Evolutionary conservation across 2,113 vertebrate genomes (phyloP).

Genomic region (Orycteropus afer): DNA sequence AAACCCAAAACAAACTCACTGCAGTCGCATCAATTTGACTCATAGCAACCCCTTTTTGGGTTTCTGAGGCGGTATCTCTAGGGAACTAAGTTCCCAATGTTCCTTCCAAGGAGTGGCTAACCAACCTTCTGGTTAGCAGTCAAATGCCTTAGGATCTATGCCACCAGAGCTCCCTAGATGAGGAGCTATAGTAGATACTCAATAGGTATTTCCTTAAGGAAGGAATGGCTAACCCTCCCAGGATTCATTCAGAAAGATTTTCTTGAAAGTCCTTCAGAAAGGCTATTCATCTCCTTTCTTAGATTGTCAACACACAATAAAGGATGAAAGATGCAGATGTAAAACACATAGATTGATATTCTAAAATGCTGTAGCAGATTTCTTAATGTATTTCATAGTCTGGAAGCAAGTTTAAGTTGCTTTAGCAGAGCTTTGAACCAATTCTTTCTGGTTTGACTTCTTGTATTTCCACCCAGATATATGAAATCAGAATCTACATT

Average conservation of each 20-base stretch:
- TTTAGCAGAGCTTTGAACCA: background rate
- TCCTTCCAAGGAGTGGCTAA: too few relatives aligned
- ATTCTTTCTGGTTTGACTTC: background rate
- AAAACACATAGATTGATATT: conserved; percentile 42
- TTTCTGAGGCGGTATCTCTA: too few relatives aligned
- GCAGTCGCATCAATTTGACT: too few relatives aligned
- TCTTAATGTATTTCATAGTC: background rate
- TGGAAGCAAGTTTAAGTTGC: conserved; percentile 35
- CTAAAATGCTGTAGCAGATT: conserved; percentile 23
- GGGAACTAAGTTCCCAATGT: too few relatives aligned
- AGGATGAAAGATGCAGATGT: conserved; percentile 16
- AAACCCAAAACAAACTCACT: too few relatives aligned
- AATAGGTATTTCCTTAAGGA: background rate
- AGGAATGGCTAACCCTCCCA: background rate
- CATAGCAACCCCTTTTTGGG: too few relatives aligned
- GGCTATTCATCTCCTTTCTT: background rate
- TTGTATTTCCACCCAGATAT: background rate
- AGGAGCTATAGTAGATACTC: background rate
- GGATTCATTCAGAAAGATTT: conserved; percentile 48
- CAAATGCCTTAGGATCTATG: too few relatives aligned
- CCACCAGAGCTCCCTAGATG: too few relatives aligned
- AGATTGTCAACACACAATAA: background rate
- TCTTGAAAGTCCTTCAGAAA: background rate
- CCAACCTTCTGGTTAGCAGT: too few relatives aligned
- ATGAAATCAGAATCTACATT: too few relatives aligned